These are phyloP conservation scores for Stenotaenia linearis DNA, from an alignment of 2,888 invertebrate genomes.

Conservation along the genomic window DNA sequence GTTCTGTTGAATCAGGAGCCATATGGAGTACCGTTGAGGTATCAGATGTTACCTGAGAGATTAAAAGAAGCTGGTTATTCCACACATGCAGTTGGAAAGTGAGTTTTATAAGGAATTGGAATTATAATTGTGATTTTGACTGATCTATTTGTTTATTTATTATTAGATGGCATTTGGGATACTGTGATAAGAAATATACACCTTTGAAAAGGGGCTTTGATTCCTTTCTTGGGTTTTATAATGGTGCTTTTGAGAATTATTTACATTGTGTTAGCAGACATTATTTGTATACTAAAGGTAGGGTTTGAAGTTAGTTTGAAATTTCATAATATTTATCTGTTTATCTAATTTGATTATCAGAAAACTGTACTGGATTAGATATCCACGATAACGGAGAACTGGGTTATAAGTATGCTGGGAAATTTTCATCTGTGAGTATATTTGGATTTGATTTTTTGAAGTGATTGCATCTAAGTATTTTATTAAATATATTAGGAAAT, in stretches of 20 bases:
- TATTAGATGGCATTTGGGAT: slow-evolving; percentile 29
- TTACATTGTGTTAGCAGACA: not conserved
- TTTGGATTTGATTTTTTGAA: no score
- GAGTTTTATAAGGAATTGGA: not conserved
- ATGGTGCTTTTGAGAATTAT: not conserved
- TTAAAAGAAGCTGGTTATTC: slow-evolving; percentile 17
- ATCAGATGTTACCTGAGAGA: not conserved
- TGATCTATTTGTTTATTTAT: no score
- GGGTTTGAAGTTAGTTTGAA: not conserved
- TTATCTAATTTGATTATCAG: not conserved
- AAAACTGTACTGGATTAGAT: not conserved
- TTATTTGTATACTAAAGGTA: not conserved
- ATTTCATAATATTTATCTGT: not conserved
- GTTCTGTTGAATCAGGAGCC: not conserved
- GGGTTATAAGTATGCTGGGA: not conserved
- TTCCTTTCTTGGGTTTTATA: slow-evolving; percentile 6
- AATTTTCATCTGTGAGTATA: not conserved
- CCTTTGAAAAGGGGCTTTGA: slow-evolving; percentile 17
- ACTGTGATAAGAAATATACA: slow-evolving; percentile 1
- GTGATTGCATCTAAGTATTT: no score
- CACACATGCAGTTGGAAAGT: slow-evolving; percentile 30
- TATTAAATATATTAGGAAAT: not conserved
- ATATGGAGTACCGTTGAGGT: slow-evolving; percentile 5
- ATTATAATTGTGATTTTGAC: no score
- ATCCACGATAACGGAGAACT: not conserved